A percentile compares a stretch with the other conserved stretches of the same genome.
Evolutionary conservation across 2,888 invertebrate species (phyloP).

Genomic region (Spatulosminthurus flaviceps): DNA sequence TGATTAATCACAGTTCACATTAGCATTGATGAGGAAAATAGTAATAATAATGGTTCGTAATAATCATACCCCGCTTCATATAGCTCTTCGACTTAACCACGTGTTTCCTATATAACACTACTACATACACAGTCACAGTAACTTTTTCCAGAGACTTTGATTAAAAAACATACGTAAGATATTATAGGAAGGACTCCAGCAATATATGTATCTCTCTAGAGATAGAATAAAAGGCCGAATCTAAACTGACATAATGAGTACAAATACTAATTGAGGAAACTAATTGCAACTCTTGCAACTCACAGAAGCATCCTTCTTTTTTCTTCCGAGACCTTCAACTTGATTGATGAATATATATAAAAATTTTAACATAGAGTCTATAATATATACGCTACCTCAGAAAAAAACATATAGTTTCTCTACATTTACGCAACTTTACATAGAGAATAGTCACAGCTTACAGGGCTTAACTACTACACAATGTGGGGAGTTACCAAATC

Average conservation of each 20-base stretch:
- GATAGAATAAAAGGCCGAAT: conserved; percentile 19
- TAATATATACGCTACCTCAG: too few species aligned
- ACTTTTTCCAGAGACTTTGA: too few species aligned
- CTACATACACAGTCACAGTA: not conserved
- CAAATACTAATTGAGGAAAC: conserved; percentile 44
- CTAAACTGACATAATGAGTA: conserved; percentile 46
- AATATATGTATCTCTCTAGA: too few species aligned
- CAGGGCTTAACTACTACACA: too few species aligned
- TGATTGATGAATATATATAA: conserved; percentile 38
- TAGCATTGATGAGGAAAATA: conserved; percentile 38
- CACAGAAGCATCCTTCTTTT: conserved; percentile 19
- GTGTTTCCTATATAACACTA: not conserved
- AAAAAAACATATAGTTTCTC: too few species aligned
- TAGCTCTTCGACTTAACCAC: not conserved
- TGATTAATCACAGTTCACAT: conserved; percentile 26
- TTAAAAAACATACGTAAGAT: too few species aligned
- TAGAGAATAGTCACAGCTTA: too few species aligned
- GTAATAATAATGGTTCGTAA: conserved; percentile 1
- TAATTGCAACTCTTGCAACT: conserved; percentile 44
- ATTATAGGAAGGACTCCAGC: too few species aligned
- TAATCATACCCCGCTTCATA: not conserved
- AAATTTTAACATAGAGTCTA: not conserved
- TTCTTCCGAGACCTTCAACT: conserved; percentile 35
- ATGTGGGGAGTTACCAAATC: too few species aligned
- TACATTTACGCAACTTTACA: too few species aligned